These are phyloP conservation scores for Drosophila fuyamai DNA, from an alignment of 1,140 invertebrate species.

Conservation along the genomic window DNA sequence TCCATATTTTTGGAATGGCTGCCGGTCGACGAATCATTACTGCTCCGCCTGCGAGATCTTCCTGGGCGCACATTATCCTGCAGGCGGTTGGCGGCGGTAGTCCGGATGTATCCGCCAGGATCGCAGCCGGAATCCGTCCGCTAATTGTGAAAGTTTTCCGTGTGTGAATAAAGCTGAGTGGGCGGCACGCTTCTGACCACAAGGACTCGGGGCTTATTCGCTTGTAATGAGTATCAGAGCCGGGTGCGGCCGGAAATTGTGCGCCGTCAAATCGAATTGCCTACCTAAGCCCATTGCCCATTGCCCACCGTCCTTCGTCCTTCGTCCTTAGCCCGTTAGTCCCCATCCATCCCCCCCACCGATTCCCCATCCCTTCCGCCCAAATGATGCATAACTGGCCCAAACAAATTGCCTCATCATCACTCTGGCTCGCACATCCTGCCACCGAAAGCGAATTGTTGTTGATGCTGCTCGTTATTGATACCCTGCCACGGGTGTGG, in stretches of 20 bases:
- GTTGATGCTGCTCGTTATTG: not conserved
- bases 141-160: constrained; percentile 8
- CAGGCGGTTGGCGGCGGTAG: constrained; percentile 5
- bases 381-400: constrained; percentile 52
- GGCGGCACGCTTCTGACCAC: constrained; percentile 9
- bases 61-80: constrained; percentile 52
- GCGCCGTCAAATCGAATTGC: constrained; percentile 37
- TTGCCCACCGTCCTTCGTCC: constrained; percentile 3
- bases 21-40: constrained; percentile 53
- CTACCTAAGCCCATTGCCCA: constrained; percentile 15
- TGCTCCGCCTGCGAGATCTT: constrained; percentile 48
- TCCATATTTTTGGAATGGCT: constrained; percentile 46
- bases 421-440: constrained; percentile 34
- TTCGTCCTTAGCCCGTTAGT: not conserved
- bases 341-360: not conserved
- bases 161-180: constrained; percentile 25
- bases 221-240: constrained; percentile 38
- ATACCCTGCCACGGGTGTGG: constrained; percentile 3
- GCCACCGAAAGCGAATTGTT: constrained; percentile 11
- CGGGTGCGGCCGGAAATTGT: constrained; percentile 37
- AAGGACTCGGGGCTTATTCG: constrained; percentile 29
- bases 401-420: constrained; percentile 70
- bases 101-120: not conserved
- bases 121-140: not conserved
- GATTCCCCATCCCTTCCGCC: not conserved